Conservation (phyloP, 2,113 vertebrate species). For the Sceloporus tristichus region DNA sequence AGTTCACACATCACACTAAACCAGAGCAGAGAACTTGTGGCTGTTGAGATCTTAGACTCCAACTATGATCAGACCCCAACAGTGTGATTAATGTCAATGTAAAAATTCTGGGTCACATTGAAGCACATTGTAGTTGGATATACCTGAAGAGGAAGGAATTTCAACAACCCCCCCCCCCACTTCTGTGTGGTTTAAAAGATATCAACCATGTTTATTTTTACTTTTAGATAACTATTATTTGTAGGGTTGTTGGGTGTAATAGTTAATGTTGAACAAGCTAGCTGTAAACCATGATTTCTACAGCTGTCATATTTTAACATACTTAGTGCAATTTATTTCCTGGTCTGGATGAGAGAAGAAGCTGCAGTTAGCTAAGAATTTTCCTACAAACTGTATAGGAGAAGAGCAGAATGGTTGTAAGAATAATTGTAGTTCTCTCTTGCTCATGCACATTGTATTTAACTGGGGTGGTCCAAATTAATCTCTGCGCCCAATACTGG, state of each 20-base stretch:
- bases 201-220: neutral
- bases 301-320: neutral
- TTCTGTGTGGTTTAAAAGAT: neutral
- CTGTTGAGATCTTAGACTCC: too few species aligned
- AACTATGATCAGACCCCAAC: too few species aligned
- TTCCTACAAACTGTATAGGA: neutral
- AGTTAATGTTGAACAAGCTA: neutral
- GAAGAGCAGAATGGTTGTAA: neutral
- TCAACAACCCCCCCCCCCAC: too few species aligned
- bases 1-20: neutral
- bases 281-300: neutral
- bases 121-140: too few species aligned
- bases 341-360: neutral
- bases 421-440: neutral
- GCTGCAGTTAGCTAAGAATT: neutral
- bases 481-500: too few species aligned
- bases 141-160: neutral
- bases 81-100: too few species aligned
- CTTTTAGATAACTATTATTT: neutral
- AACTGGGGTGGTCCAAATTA: neutral
- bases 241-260: too few species aligned
- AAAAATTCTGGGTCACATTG: too few species aligned
- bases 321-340: neutral
- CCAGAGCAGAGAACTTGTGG: too few species aligned
- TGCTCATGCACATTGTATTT: neutral